Conservation (phyloP, 2,797 vertebrate species). For the Margarornis squamiger region DNA sequence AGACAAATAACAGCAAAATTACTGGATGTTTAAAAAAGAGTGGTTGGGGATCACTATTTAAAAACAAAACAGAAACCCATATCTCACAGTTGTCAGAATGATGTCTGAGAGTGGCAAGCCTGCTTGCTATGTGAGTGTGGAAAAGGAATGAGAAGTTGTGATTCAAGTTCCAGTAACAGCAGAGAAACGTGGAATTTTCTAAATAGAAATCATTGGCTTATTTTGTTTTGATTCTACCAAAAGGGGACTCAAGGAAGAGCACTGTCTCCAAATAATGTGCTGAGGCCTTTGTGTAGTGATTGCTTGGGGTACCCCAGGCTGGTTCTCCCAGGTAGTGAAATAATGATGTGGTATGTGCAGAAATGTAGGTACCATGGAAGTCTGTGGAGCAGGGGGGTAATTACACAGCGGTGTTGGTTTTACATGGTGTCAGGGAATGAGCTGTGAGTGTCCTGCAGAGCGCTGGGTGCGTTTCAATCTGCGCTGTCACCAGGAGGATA, state of each 20-base stretch:
- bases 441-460: background rate
- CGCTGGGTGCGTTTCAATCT: background rate
- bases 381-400: background rate
- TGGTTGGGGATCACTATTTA: background rate
- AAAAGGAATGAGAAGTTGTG: background rate
- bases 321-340: background rate
- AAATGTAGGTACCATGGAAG: accelerated
- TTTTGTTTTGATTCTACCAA: background rate
- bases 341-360: background rate
- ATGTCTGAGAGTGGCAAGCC: background rate
- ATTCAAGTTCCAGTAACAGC: background rate
- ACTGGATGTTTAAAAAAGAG: background rate
- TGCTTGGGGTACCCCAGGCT: background rate
- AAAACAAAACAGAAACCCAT: background rate
- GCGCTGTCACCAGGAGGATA: background rate
- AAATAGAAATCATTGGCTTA: background rate
- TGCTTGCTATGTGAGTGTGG: background rate
- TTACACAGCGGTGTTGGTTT: background rate
- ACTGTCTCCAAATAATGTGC: background rate
- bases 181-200: background rate
- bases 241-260: background rate
- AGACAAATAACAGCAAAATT: background rate
- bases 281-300: background rate
- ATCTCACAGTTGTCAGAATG: accelerated
- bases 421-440: background rate